phyloP scores from a whole-genome alignment of 2,888 invertebrate species.

The Stictocephala bisonia region DNA sequence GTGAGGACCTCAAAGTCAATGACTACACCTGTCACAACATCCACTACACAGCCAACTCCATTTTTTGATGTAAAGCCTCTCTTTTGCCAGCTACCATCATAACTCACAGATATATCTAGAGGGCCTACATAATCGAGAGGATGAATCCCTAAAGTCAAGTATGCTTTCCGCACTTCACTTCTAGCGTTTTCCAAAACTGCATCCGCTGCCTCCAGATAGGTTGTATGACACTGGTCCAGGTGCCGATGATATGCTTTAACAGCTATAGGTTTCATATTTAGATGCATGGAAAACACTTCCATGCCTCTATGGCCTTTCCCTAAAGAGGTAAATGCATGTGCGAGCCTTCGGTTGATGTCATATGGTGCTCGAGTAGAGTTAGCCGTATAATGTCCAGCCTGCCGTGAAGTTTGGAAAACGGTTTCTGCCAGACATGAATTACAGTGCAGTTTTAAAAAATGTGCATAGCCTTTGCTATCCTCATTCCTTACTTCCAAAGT shows the following conservation, averaged over 20 bases:
- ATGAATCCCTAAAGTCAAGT: background rate
- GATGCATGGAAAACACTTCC: conserved; percentile 27
- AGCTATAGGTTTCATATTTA: conserved; percentile 21
- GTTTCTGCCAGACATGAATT: background rate
- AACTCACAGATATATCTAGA: conserved; percentile 29
- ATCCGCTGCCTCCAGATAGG: background rate
- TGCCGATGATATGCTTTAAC: conserved; percentile 10
- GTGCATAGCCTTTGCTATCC: background rate
- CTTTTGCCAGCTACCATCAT: conserved; percentile 37
- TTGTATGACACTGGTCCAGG: conserved; percentile 1
- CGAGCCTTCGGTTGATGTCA: conserved; percentile 20
- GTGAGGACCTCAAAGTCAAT: conserved; percentile 31
- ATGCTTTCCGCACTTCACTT: conserved; percentile 22
- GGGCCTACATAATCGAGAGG: conserved; percentile 11
- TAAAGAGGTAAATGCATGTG: conserved; percentile 21
- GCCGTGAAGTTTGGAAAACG: conserved; percentile 7
- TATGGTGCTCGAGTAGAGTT: conserved; percentile 17
- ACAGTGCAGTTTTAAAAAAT: background rate
- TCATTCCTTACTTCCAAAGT: background rate
- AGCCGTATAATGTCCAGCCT: background rate
- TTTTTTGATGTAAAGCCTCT: conserved; percentile 34
- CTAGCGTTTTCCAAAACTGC: conserved; percentile 17
- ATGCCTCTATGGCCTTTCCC: conserved; percentile 33
- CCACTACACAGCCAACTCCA: conserved; percentile 24
- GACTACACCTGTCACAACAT: conserved; percentile 20